These are phyloP conservation scores for Calameuta pallipes DNA, from an alignment of 2,888 invertebrate species.

Conservation along the genomic window DNA sequence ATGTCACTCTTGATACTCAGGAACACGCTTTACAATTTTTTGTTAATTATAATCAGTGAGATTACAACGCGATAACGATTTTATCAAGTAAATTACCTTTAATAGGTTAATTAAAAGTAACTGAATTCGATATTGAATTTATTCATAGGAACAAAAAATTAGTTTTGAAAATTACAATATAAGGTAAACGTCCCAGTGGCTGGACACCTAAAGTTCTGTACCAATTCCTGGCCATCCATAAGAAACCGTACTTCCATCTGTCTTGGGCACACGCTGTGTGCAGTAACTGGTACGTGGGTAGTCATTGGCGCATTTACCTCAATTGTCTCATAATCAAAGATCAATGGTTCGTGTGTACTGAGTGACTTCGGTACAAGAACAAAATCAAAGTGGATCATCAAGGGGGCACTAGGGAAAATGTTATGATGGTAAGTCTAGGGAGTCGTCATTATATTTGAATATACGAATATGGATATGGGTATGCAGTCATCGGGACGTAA, in stretches of 20 bases:
- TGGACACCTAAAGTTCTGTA: too few relatives aligned
- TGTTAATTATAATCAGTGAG: not conserved
- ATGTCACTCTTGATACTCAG: not conserved
- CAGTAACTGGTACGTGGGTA: too few relatives aligned
- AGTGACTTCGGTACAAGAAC: not conserved
- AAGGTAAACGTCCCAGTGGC: too few relatives aligned
- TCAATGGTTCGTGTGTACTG: not conserved
- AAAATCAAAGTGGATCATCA: not conserved
- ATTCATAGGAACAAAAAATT: not conserved
- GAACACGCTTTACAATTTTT: not conserved
- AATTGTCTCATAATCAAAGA: not conserved
- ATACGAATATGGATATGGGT: constrained; percentile 7
- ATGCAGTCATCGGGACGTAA: constrained; percentile 8
- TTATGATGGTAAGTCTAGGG: not conserved
- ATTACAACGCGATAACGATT: not conserved
- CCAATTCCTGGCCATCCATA: too few relatives aligned
- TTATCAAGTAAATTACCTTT: not conserved
- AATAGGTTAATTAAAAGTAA: not conserved
- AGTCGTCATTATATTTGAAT: constrained; percentile 9
- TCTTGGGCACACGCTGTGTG: too few relatives aligned
- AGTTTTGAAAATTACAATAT: not conserved
- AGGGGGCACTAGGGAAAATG: not conserved
- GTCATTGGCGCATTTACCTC: too few relatives aligned
- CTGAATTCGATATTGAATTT: not conserved
- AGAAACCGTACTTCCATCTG: too few relatives aligned